Percentiles rank a stretch among this genome's conserved stretches.
These are phyloP conservation scores for Pasiphila rectangulata DNA, from an alignment of 2,888 invertebrate species.

Conservation along the genomic window DNA sequence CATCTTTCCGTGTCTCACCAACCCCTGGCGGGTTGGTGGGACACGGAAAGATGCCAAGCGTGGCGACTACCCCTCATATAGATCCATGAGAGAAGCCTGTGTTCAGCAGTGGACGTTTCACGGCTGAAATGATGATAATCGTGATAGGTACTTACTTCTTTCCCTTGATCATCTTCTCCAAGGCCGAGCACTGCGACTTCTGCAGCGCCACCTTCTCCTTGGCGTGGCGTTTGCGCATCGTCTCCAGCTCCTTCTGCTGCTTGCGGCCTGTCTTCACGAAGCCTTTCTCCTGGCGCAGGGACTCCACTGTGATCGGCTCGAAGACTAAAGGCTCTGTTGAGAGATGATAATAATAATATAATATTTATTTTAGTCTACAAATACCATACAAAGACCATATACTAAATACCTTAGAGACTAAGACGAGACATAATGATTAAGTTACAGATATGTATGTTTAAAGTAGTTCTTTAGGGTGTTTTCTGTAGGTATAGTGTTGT, in stretches of 20 bases:
- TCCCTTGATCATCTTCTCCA: slow-evolving; percentile 96
- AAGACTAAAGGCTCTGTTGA: slow-evolving; percentile 86
- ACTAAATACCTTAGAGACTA: too few relatives aligned
- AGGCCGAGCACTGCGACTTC: slow-evolving; percentile 93
- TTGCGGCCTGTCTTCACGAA: slow-evolving; percentile 96
- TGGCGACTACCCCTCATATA: too few relatives aligned
- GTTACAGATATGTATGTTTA: too few relatives aligned
- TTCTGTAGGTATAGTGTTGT: too few relatives aligned
- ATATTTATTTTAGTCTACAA: too few relatives aligned
- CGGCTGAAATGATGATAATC: slow-evolving; percentile 18
- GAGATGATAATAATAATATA: background rate
- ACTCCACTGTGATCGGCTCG: slow-evolving; percentile 94
- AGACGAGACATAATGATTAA: too few relatives aligned
- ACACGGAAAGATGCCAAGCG: too few relatives aligned
- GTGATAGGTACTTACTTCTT: slow-evolving; percentile 92
- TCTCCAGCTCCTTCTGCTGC: slow-evolving; percentile 96
- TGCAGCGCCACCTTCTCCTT: slow-evolving; percentile 96
- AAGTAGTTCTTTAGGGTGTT: too few relatives aligned
- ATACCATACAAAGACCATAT: too few relatives aligned
- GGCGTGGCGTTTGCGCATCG: slow-evolving; percentile 93
- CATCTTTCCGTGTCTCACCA: too few relatives aligned
- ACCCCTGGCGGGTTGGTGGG: too few relatives aligned
- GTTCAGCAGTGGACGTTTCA: background rate
- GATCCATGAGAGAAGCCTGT: too few relatives aligned
- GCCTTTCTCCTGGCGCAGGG: slow-evolving; percentile 92